Percentiles rank a stretch among this genome's conserved stretches.
Evolutionary conservation across 2,888 invertebrate genomes (phyloP).

Genomic region (Chrysina gloriosa): DNA sequence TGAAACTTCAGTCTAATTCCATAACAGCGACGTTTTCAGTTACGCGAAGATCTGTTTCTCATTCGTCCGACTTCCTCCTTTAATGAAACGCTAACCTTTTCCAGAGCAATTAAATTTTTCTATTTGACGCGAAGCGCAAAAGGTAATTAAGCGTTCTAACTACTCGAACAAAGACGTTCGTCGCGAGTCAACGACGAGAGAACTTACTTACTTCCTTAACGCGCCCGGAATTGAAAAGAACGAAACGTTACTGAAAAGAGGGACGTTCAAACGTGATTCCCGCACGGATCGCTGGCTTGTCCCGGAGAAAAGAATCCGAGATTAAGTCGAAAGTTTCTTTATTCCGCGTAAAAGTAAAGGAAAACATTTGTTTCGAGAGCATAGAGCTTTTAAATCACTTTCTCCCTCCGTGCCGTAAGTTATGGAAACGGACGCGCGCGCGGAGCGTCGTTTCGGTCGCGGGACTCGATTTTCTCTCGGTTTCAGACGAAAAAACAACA

Average conservation of each 20-base stretch:
- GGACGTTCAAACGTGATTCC: constrained; percentile 25
- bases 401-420: constrained; percentile 34
- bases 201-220: constrained; percentile 2
- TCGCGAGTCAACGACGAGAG: background rate
- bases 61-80: no score
- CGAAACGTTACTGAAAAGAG: background rate
- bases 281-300: constrained; percentile 10
- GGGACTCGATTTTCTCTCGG: background rate
- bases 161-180: no score
- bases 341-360: constrained; percentile 28
- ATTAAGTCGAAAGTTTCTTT: constrained; percentile 34
- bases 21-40: no score
- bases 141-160: no score
- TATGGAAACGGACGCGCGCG: constrained; percentile 8
- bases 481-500: constrained; percentile 6
- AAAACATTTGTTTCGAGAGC: constrained; percentile 40
- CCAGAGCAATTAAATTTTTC: no score
- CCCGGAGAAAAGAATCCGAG: constrained; percentile 12
- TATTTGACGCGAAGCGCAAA: no score
- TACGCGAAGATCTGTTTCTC: no score
- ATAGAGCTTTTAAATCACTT: constrained; percentile 39
- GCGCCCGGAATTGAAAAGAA: background rate
- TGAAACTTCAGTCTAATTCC: no score
- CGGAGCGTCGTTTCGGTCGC: background rate
- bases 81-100: no score